Base-by-base conservation (phyloP, 2,888 invertebrate species). In the Sphaerophoria rueppellii region DNA sequence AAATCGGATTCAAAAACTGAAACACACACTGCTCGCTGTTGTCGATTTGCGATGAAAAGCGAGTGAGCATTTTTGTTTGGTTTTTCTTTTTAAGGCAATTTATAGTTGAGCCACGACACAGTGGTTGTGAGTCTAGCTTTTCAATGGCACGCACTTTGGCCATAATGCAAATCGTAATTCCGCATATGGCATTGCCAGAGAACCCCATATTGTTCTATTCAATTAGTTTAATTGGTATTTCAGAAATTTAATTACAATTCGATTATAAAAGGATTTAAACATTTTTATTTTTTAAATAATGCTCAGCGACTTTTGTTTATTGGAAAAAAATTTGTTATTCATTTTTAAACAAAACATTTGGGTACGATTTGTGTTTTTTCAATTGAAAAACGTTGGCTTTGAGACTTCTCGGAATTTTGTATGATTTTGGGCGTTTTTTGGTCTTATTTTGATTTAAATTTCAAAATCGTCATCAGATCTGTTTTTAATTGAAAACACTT, bases 161-260 rank as follows among this genome's bases (percentile, higher is more conserved):
- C 7, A 5, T 32, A 11, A 54, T 67, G 48, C 40, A 6, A 40
- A 6, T 32, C 37, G 54, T 37, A 24, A 24, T 24, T 24, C 24
- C 24, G 24, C 50, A 35, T 50, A 46, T 61, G 61, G n/a, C 46
- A 61, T 34, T 37, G 54, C 65, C 67, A 50, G 58, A 9, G 43
- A 43, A 12, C 4, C 4, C 37, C 71, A 74, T 57, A 70, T 71
- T 76, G 71, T 67, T 54, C 54, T 48, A 74, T 79, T 83, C 75
- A 75, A 80, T 80, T 80, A 80, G 80, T 80, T 71, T 55, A 83
- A 79, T 80, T 79, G 75, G 16, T 40, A 61, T 74, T 80, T 72
- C 72, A 75, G 80, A 71, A 83, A 83, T 83, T 83, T 80, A 83
- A 83, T 83, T 83, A 80, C 83, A 83, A 80, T 80, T 83, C 80